Base-by-base conservation (phyloP, 2,888 invertebrate genomes). In the Drosophila villosipedis region DNA sequence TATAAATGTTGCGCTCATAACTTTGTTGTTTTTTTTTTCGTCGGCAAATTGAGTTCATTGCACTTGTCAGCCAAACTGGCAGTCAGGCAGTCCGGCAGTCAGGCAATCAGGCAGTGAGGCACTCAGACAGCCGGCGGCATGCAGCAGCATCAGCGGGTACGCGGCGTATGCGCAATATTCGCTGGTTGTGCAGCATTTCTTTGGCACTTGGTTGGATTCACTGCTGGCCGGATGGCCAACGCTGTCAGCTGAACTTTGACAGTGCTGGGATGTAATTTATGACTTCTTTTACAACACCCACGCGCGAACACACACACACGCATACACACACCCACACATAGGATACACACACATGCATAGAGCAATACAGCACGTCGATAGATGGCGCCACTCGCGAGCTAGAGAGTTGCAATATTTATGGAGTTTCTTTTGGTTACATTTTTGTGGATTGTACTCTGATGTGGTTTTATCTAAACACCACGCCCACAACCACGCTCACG, bases 111-210 rank as follows among this genome's bases (percentile, higher is more conserved):
- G 47, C 47, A 47, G 47, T 47, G 22, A 65, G 74, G 59, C 67
- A 68, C 67, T 41, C 67, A 59, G 80, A n/a, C 62, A 74, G 85
- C 73, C 55, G 70, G 68, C 77, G 76, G 77, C 80, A 57, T 79
- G 88, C 85, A 71, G 69, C 75, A 66, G 80, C 80, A 63, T 62
- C 71, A 53, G 68, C 57, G 35, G 66, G 83, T 55, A 84, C 69
- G 85, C 88, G 85, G 85, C 84, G 84, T 80, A 90, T 88, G 89
- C 90, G 89, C 84, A 90, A 84, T 84, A 90, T 85, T 90, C 89
- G 91, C 84, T 90, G 82, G 91, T 77, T 90, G 83, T 89, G 89
- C 86, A 89, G 84, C 91, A 88, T 86, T 90, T 84, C 82, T 86
- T 84, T 90, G 84, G 90, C 89, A 90, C 75, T 90, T 90, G 89